Conservation (phyloP, 2,888 invertebrate genomes). For the Eupithecia exiguata region DNA sequence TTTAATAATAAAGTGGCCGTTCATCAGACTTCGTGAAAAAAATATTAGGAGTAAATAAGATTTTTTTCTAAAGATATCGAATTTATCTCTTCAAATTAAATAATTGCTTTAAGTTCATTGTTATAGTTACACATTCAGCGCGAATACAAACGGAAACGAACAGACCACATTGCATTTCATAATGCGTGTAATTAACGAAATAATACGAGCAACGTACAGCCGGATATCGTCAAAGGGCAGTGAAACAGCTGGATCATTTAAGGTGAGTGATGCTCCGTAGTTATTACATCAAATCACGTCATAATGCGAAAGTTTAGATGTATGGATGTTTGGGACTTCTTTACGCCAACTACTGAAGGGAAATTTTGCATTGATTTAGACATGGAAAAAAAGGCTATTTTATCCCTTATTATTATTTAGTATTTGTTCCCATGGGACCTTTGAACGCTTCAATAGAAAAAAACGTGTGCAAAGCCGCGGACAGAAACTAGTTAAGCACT, state of each 20-base stretch:
- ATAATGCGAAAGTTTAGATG: too few relatives aligned
- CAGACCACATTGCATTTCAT: slow-evolving; percentile 67
- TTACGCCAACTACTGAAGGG: background rate
- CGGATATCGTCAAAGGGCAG: slow-evolving; percentile 41
- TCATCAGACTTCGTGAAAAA: too few relatives aligned
- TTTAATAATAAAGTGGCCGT: too few relatives aligned
- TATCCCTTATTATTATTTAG: too few relatives aligned
- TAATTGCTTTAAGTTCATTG: slow-evolving; percentile 10
- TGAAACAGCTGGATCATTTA: slow-evolving; percentile 18
- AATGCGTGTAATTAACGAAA: slow-evolving; percentile 76
- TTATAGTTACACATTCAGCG: slow-evolving; percentile 15
- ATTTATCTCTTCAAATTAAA: slow-evolving; percentile 18
- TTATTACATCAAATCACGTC: background rate
- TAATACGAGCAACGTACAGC: slow-evolving; percentile 62
- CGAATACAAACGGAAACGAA: slow-evolving; percentile 57
- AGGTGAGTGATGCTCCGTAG: background rate
- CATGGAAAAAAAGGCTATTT: background rate
- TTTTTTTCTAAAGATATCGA: background rate
- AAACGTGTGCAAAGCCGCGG: background rate
- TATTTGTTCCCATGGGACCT: background rate
- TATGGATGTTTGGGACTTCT: background rate
- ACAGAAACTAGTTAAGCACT: background rate
- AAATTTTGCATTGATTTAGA: background rate
- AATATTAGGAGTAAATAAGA: too few relatives aligned
- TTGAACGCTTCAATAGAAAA: background rate